Evolutionary conservation across 1,140 invertebrate species (phyloP).

Genomic region (Penaeus japonicus): DNA sequence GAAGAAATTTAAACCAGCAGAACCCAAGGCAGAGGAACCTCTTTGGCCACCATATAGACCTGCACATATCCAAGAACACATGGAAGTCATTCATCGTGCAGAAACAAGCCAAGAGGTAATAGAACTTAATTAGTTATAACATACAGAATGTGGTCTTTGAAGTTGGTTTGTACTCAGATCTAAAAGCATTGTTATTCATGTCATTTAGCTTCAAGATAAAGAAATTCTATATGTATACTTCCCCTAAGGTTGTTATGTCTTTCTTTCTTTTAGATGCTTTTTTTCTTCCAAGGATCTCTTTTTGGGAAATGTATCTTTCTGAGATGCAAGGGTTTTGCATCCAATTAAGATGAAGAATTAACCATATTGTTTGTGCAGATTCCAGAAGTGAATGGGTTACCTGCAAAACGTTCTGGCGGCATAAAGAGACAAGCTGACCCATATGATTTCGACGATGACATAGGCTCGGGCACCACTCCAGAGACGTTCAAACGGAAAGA

Average conservation of each 20-base stretch:
- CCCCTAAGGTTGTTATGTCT: too few relatives aligned
- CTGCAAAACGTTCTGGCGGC: constrained; percentile 24
- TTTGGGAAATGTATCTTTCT: too few relatives aligned
- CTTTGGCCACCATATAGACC: constrained; percentile 58
- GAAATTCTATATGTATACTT: too few relatives aligned
- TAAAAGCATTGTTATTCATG: neutral
- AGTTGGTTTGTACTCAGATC: neutral
- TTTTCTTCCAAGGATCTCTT: neutral
- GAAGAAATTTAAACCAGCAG: constrained; percentile 76
- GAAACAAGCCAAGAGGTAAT: constrained; percentile 25
- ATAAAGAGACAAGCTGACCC: constrained; percentile 68
- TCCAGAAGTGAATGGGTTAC: constrained; percentile 45
- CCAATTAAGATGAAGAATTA: neutral
- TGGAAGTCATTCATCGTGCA: constrained; percentile 16
- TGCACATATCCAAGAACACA: constrained; percentile 50
- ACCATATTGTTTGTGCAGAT: neutral
- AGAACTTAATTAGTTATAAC: neutral
- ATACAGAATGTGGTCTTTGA: neutral
- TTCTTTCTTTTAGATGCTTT: neutral
- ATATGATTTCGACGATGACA: constrained; percentile 76
- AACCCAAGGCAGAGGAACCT: constrained; percentile 57
- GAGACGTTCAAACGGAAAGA: constrained; percentile 56
- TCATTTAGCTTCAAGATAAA: too few relatives aligned
- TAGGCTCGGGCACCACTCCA: constrained; percentile 57
- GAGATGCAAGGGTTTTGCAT: too few relatives aligned